Base-by-base conservation (phyloP, 2,888 invertebrate species). In the Andricus quercusramuli region DNA sequence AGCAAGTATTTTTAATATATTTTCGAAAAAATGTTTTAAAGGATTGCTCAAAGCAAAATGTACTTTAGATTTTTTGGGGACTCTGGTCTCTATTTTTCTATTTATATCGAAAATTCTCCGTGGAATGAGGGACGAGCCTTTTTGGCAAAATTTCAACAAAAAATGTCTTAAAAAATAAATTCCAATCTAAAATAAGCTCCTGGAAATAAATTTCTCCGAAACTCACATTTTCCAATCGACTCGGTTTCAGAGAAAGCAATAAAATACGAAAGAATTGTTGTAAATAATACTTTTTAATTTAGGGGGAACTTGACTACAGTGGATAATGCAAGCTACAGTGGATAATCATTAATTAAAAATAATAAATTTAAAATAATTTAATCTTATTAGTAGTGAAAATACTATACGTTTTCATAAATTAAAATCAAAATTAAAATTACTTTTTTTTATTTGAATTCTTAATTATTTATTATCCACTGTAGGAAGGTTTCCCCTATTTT, bases 131-230 rank as follows among this genome's bases (percentile, higher is more conserved):
- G 4, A 68, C 6, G 25, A 25, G 44, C 41, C 41, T 37, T 68
- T 68, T 68, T 68, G 68, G 22, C 44, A 37, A 25, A 68, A 6
- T 68, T 68, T 44, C 68, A 11, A 41, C 2, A n/a, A 67, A 66
- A 37, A 66, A 37, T 66, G 66, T 66, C 20, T 37, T 13, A n/a
- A 17, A n/a, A 41, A 41, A 67, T 67, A 4, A 3, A 37, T 11
- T n/a, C 9, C 41, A 67, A 41, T 20, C 20, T 67, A 67, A 41
- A 44, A 68, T 22, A 13, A 68, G 13, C 4, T 37, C 20, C 41
- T 68, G 4, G 13, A 41, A n/a, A 68, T 37, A 20, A 66, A 66
- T 68, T 68, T 22, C 44, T 41, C 6, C 13, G 41, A 22, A 41
- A 67, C 67, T 32, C 9, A 67, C 9, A 41, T n/a, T 67, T 67